Base-by-base conservation (phyloP, 2,113 vertebrate genomes). In the Sander lucioperca region DNA sequence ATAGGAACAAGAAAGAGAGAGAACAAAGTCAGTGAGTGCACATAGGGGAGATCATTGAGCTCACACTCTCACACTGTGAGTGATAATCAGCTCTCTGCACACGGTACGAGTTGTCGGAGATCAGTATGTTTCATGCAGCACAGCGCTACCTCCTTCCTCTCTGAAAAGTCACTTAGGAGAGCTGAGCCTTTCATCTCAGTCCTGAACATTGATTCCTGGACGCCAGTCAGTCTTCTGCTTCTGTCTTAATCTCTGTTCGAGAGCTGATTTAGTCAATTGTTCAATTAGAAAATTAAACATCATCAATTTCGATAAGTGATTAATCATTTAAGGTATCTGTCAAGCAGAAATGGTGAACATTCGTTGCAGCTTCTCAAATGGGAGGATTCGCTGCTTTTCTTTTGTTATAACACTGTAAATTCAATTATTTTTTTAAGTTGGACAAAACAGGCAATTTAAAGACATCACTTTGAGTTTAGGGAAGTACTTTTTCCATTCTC, bases 21-120 rank as follows among this genome's bases (percentile, higher is more conserved):
- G 63, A 80, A 67, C 45, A 75, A 74, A 69, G 71, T 58, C 69
- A 56, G 53, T 1, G 54, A 67, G 84, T 14, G 80, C 66, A 57
- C 70, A 63, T 43, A 15, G 50, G 62, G 16, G 75, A 51, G 58
- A 75, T 77, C 58, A 16, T 50, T 33, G 72, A 75, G 82, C 27
- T 78, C 74, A 25, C 69, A 51, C 84, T 82, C 87, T 70, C 54
- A 56, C 3, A 58, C 48, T 69, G 54, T 9, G 80, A 77, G 82
- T 62, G 85, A 82, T 89, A 82, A 89, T 91, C 88, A 87, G 84
- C 82, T 82, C 81, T 78, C 53, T 58, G 82, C 84, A 77, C 87
- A 53, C n/a, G 6, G 62, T 43, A 11, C 33, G 2, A 77, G 76
- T 76, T 61, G 83, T 79, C 73, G 53, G 59, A 77, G 82, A 76